These are phyloP conservation scores for Brenthis ino DNA, from an alignment of 2,888 invertebrate species.

Conservation along the genomic window DNA sequence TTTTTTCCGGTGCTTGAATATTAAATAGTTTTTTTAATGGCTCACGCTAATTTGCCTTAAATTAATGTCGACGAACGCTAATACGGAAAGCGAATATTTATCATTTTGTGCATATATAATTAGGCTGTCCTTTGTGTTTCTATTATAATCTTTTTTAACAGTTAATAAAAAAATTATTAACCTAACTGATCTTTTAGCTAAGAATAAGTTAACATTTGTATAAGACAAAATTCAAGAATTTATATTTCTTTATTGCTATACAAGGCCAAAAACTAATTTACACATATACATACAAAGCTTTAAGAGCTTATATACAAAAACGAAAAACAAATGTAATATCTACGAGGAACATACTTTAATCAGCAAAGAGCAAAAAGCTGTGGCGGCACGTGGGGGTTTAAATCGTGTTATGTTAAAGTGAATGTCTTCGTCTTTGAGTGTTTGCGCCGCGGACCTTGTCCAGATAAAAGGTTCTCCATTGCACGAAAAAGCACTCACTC, in stretches of 20 bases:
- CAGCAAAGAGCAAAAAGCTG: conserved; percentile 42
- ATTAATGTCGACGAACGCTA: conserved; percentile 14
- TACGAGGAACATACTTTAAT: conserved; percentile 33
- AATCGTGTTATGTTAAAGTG: conserved; percentile 72
- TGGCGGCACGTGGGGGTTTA: conserved; percentile 45
- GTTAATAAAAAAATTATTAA: too few relatives aligned
- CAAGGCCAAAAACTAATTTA: background rate
- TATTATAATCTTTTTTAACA: background rate
- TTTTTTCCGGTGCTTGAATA: conserved; percentile 51
- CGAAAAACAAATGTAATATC: conserved; percentile 28
- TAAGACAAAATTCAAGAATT: too few relatives aligned
- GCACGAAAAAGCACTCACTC: conserved; percentile 83
- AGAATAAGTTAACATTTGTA: too few relatives aligned
- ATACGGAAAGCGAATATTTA: background rate
- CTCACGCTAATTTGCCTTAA: conserved; percentile 21
- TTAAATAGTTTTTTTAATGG: conserved; percentile 41
- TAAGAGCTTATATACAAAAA: background rate
- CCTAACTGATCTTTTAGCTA: too few relatives aligned
- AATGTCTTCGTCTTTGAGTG: conserved; percentile 75
- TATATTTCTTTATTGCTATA: too few relatives aligned
- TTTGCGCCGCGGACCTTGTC: conserved; percentile 80
- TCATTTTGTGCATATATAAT: background rate
- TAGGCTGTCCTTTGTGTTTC: background rate
- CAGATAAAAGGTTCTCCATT: conserved; percentile 82
- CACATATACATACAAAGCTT: background rate